Percentiles rank a stretch among this genome's conserved stretches.
Conservation (phyloP, 2,888 invertebrate species). For the Drosophila longiperda region DNA sequence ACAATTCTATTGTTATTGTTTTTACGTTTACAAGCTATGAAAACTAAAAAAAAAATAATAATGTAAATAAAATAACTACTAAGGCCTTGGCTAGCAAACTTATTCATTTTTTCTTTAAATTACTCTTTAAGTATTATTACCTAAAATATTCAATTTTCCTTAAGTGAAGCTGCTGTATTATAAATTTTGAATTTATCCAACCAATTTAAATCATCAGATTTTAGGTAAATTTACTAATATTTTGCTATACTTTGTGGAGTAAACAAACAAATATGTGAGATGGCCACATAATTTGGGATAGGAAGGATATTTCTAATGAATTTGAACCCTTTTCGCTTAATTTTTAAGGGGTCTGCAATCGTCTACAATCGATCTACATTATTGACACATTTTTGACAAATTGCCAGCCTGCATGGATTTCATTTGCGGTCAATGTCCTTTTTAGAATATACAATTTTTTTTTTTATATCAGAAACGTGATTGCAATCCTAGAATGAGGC, state of each 20-base stretch:
- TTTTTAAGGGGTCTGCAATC: slow-evolving; percentile 54
- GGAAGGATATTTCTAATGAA: slow-evolving; percentile 48
- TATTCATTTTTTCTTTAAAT: background rate
- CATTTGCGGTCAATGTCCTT: slow-evolving; percentile 54
- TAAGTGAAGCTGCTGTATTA: background rate
- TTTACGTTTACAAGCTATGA: background rate
- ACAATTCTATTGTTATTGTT: background rate
- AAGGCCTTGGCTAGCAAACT: background rate
- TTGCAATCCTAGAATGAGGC: slow-evolving; percentile 58
- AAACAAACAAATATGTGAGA: slow-evolving; percentile 14
- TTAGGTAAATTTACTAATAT: slow-evolving; percentile 7
- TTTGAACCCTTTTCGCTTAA: slow-evolving; percentile 60
- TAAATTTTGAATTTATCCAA: background rate
- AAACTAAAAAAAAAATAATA: background rate
- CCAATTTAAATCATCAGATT: slow-evolving; percentile 11
- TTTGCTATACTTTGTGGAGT: background rate
- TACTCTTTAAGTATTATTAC: background rate
- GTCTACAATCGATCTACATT: slow-evolving; percentile 73
- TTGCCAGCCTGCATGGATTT: slow-evolving; percentile 61
- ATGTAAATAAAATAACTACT: background rate
- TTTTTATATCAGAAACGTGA: slow-evolving; percentile 63
- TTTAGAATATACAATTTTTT: slow-evolving; percentile 5
- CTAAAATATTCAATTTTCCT: too few species aligned
- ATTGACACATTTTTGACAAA: slow-evolving; percentile 82
- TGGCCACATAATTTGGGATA: slow-evolving; percentile 15